Conservation (phyloP, 2,113 vertebrate species). For the Proteles cristata region DNA sequence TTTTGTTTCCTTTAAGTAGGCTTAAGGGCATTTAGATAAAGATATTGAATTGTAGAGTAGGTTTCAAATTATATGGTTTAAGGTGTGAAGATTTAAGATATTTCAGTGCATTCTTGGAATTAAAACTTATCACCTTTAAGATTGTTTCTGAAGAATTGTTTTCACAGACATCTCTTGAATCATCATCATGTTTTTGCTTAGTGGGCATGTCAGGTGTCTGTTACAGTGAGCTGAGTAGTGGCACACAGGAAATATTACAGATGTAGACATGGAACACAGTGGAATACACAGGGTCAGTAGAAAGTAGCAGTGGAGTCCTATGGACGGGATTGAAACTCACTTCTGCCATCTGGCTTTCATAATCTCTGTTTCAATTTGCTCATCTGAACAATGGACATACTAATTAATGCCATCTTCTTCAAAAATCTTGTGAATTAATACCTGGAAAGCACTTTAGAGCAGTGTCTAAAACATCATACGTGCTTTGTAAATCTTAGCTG, state of each 20-base stretch:
- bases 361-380: background rate
- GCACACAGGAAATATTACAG: background rate
- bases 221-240: background rate
- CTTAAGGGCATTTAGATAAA: background rate
- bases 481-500: background rate
- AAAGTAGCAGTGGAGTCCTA: background rate
- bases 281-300: no score
- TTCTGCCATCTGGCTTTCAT: background rate
- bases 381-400: background rate
- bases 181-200: background rate
- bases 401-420: background rate
- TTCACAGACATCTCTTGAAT: background rate
- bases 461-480: background rate
- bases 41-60: background rate
- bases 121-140: background rate
- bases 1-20: background rate
- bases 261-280: no score
- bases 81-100: background rate
- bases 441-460: background rate
- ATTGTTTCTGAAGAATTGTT: background rate
- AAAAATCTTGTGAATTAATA: background rate
- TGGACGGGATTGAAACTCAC: background rate
- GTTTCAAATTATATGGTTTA: background rate
- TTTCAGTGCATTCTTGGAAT: background rate
- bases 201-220: background rate